Percentiles rank a stretch among this genome's conserved stretches.
These are phyloP conservation scores for Atta texana DNA, from an alignment of 1,140 invertebrate genomes.

Conservation along the genomic window DNA sequence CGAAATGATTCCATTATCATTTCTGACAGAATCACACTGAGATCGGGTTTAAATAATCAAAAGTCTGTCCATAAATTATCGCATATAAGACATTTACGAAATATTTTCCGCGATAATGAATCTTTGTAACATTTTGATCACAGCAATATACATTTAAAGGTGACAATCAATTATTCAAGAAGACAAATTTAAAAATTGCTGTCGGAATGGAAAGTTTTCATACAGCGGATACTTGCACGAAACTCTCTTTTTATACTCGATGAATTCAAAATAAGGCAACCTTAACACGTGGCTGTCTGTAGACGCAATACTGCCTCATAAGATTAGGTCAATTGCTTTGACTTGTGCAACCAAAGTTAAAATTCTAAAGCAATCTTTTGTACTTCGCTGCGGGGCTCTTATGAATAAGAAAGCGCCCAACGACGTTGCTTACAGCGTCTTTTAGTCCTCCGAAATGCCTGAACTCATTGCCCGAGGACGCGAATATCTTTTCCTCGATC, in stretches of 20 bases:
- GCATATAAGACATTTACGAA: not conserved
- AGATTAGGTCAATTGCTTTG: constrained; percentile 36
- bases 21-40: not conserved
- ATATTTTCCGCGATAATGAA: not conserved
- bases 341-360: constrained; percentile 42
- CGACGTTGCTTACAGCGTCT: not conserved
- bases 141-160: not conserved
- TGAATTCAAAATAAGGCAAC: constrained; percentile 12
- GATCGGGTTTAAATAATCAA: not conserved
- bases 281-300: constrained; percentile 26
- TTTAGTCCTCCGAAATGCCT: not conserved
- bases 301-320: constrained; percentile 9
- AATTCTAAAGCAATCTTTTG: constrained; percentile 41
- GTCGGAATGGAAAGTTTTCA: not conserved
- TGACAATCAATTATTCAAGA: constrained; percentile 14
- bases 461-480: not conserved
- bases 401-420: constrained; percentile 13
- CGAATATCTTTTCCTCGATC: not conserved
- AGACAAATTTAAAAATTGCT: constrained; percentile 12
- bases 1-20: too few relatives aligned
- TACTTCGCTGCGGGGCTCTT: constrained; percentile 8
- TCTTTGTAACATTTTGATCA: not conserved
- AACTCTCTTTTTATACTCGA: constrained; percentile 15
- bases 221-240: not conserved
- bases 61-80: not conserved